phyloP scores from a whole-genome alignment of 2,113 vertebrate species.

The Barnardius zonarius region DNA sequence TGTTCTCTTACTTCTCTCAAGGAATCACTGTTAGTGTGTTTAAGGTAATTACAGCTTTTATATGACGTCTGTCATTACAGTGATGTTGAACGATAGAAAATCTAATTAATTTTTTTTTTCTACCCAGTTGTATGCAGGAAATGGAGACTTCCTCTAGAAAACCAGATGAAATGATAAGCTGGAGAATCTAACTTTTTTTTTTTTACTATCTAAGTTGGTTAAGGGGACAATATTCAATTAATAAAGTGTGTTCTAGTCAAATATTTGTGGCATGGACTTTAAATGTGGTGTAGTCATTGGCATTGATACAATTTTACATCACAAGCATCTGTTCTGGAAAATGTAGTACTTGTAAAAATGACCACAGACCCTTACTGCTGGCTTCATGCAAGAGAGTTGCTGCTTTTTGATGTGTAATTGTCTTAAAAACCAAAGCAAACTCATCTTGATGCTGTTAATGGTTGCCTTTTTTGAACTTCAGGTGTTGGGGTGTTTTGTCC shows the following conservation, averaged over 20 bases:
- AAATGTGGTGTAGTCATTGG: neutral
- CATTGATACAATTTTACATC: neutral
- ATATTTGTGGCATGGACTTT: neutral
- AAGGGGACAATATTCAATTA: neutral
- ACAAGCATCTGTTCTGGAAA: neutral
- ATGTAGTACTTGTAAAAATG: neutral
- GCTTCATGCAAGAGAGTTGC: neutral
- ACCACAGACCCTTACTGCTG: neutral
- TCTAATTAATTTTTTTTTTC: neutral
- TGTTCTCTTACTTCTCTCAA: constrained; percentile 7
- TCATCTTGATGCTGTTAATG: neutral
- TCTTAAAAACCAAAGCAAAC: neutral
- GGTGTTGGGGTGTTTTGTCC: neutral
- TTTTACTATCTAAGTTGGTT: neutral
- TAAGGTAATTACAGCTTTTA: constrained; percentile 5
- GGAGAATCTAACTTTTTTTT: neutral
- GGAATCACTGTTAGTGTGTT: neutral
- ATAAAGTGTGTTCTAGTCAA: neutral
- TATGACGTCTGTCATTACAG: neutral
- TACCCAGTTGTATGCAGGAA: neutral
- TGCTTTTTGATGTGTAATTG: neutral
- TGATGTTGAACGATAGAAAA: neutral
- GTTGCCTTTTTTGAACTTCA: neutral
- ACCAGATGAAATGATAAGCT: neutral
- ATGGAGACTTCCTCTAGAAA: neutral